Base-by-base conservation (phyloP, 2,888 invertebrate species). In the Perdita meconis region DNA sequence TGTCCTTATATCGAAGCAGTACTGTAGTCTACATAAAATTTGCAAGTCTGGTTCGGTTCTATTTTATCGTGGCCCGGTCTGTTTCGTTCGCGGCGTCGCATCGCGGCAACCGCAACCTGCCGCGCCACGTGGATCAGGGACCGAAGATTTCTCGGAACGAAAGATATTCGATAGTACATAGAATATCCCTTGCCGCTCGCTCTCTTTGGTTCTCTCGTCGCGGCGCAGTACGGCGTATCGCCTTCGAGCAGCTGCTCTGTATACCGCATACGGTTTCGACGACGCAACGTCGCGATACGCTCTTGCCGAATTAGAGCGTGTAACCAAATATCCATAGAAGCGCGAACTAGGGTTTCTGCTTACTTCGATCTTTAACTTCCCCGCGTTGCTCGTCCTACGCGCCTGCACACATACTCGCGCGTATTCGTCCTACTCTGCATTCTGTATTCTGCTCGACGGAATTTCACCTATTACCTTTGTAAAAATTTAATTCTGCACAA, bases 31-130 rank as follows among this genome's bases (percentile, higher is more conserved):
- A n/a, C n/a, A n/a, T 82, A 84, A 78, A 80, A 77, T 83, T 85
- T 84, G n/a, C n/a, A n/a, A n/a, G n/a, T 75, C 81, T 81, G 85
- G 78, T 87, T 87, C 87, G 59, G 75, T 59, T 61, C 75, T 73
- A 74, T 80, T 83, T 80, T 69, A 77, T 76, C 57, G 59, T 70
- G 55, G 56, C 50, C 42, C 53, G 5, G 40, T 24, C 50, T 26
- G 64, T 51, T 61, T 59, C 70, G 44, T 70, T 70, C 50, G 51
- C 61, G 66, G 64, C n/a, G n/a, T n/a, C n/a, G n/a, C n/a, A n/a
- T n/a, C n/a, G n/a, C n/a, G n/a, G n/a, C n/a, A n/a, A n/a, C n/a
- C n/a, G 40, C 66, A 26, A 24, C 51, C 36, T 30, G n/a, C n/a
- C n/a, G n/a, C 51, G 38, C 38, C 78, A 26, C 64, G 68, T 56